phyloP scores from a whole-genome alignment of 1,140 invertebrate species.

The Drosophila paulistorum region DNA sequence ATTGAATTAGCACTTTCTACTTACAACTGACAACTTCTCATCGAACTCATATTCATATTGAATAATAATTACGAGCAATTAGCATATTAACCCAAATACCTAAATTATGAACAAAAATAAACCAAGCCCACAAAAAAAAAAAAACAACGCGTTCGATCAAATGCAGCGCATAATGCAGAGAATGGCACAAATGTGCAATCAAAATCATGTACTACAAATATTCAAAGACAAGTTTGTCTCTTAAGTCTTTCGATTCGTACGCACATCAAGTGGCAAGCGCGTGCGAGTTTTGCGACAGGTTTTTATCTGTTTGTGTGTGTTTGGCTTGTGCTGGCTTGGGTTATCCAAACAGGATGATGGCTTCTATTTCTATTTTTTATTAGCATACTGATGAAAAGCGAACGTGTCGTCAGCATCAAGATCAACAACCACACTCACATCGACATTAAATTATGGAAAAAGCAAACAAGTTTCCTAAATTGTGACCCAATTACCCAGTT shows the following conservation, averaged over 20 bases:
- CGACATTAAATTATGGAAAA: conserved; percentile 49
- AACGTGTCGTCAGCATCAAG: conserved; percentile 39
- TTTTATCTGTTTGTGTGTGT: conserved; percentile 1
- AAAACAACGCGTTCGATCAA: conserved; percentile 43
- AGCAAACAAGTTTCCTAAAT: conserved; percentile 76
- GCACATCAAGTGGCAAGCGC: conserved; percentile 16
- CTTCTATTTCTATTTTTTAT: conserved; percentile 42
- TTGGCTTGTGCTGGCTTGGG: conserved; percentile 32
- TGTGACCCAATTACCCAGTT: conserved; percentile 79
- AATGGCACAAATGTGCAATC: conserved; percentile 38
- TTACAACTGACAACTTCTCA: conserved; percentile 13
- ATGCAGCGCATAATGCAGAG: not conserved
- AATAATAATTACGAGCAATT: conserved; percentile 77
- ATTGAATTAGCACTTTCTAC: conserved; percentile 78
- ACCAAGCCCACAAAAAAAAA: conserved; percentile 22
- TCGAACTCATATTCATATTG: conserved; percentile 51
- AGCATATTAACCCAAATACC: conserved; percentile 70
- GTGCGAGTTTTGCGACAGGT: conserved; percentile 46
- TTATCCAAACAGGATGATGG: conserved; percentile 43
- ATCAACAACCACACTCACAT: conserved; percentile 21
- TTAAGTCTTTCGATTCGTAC: conserved; percentile 56
- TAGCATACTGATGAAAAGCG: conserved; percentile 70
- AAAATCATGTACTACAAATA: conserved; percentile 36
- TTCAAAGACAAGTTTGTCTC: conserved; percentile 54
- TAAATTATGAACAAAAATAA: conserved; percentile 55